Evolutionary conservation across 2,797 vertebrate genomes (phyloP), one percentile per base, ranked within the genome.

Genomic region (Percopsis omiscomaycus): DNA sequence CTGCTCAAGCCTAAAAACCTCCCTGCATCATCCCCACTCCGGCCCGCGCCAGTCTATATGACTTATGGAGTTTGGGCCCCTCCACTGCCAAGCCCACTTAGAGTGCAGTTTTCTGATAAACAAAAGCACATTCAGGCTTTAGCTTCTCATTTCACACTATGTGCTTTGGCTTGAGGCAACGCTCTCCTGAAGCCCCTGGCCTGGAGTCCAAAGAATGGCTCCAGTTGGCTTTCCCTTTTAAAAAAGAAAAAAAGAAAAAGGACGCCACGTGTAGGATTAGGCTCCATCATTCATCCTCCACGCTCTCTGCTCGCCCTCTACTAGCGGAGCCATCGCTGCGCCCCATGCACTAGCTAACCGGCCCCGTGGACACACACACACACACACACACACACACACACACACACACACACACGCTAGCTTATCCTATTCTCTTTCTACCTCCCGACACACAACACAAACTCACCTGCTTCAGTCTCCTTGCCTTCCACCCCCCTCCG

Each of bases 21-120:
- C 59, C 63, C 68, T 37, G 68, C 77, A 78, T 84, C 88, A 85
- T 86, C 82, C 77, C 80, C 81, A 73, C 88, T 81, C 70, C 80
- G 89, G 91, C 89, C 89, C 67, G 63, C 86, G 84, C 91, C 89
- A 91, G 91, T 92, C 90, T 92, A 89, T 91, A 90, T 93, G 91
- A 94, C 93, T 94, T 92, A 93, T 89, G 82, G 91, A 93, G 92
- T 93, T 92, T 90, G 90, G 90, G 89, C 79, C 81, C 74, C 82
- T 80, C 71, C 77, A 75, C 74, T 94, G 93, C 93, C 93, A 94
- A 92, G 86, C 91, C 90, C 92, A 93, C 92, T 93, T 92, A 88
- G 92, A 92, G 92, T 94, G 93, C 92, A 93, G 91, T 92, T 93
- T 93, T 92, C 89, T 89, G 93, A 94, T 94, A 94, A 94, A 94